phyloP scores from a whole-genome alignment of 2,113 vertebrate genomes.

The Eretmochelys imbricata region DNA sequence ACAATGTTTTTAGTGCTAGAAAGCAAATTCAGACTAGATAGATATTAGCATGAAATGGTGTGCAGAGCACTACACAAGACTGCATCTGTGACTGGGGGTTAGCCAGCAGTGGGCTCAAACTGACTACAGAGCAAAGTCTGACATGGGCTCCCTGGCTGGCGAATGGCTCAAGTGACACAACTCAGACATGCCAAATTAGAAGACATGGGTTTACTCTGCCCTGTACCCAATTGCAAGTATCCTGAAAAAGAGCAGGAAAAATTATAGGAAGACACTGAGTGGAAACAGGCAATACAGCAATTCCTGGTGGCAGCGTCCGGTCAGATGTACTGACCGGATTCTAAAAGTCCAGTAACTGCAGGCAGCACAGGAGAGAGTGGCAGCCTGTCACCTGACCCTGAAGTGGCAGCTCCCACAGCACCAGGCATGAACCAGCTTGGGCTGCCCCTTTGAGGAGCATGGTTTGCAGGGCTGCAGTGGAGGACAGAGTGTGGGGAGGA shows the following conservation, averaged over 20 bases:
- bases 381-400: too few relatives aligned
- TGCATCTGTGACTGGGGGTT: not conserved
- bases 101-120: not conserved
- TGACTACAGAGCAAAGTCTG: not conserved
- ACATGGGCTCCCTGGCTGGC: not conserved
- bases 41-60: too few relatives aligned
- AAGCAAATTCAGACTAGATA: too few relatives aligned
- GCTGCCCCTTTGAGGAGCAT: too few relatives aligned
- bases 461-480: too few relatives aligned
- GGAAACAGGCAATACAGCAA: fast-evolving
- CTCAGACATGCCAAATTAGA: not conserved
- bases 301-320: fast-evolving
- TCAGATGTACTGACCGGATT: too few relatives aligned
- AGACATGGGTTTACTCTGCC: not conserved
- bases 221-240: not conserved
- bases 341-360: too few relatives aligned
- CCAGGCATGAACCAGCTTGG: too few relatives aligned
- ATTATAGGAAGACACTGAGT: fast-evolving
- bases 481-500: too few relatives aligned
- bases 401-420: too few relatives aligned
- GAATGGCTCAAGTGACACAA: not conserved
- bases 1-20: not conserved
- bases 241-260: not conserved
- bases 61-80: not conserved
- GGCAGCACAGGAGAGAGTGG: too few relatives aligned